A percentile compares a stretch with the other conserved stretches of the same genome.
Conservation (phyloP, 2,113 vertebrate species). For the Connochaetes taurinus region DNA sequence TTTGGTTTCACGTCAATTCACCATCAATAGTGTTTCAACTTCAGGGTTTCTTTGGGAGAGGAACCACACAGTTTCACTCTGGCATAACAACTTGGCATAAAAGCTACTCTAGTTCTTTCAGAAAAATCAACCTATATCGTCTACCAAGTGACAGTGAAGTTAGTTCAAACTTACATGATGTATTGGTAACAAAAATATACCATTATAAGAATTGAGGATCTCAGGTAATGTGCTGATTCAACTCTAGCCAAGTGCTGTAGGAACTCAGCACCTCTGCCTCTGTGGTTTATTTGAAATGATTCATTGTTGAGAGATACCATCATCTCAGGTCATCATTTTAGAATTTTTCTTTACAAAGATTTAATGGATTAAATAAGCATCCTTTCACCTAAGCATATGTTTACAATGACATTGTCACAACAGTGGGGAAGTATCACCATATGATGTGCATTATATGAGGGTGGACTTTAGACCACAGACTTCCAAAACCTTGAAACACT, state of each 20-base stretch:
- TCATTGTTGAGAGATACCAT: neutral
- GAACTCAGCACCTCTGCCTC: neutral
- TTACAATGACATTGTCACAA: conserved; percentile 28
- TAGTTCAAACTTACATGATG: neutral
- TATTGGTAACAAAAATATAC: neutral
- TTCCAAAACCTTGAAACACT: neutral
- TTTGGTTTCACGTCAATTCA: neutral
- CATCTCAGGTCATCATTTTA: neutral
- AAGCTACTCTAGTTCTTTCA: neutral
- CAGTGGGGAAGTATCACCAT: conserved; percentile 11
- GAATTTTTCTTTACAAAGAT: neutral
- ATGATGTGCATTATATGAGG: neutral
- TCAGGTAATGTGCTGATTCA: neutral
- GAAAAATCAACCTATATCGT: neutral
- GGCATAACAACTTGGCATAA: neutral
- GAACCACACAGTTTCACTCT: neutral
- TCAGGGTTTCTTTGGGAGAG: neutral
- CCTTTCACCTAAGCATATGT: conserved; percentile 33
- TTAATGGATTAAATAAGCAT: conserved; percentile 28
- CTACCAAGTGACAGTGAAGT: neutral
- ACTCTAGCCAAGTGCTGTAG: neutral
- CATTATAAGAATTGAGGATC: neutral
- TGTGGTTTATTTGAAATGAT: neutral
- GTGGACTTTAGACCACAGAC: neutral
- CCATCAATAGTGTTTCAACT: neutral